These are phyloP conservation scores for Eugnorisma glareosa DNA, from an alignment of 2,888 invertebrate species.

Conservation along the genomic window DNA sequence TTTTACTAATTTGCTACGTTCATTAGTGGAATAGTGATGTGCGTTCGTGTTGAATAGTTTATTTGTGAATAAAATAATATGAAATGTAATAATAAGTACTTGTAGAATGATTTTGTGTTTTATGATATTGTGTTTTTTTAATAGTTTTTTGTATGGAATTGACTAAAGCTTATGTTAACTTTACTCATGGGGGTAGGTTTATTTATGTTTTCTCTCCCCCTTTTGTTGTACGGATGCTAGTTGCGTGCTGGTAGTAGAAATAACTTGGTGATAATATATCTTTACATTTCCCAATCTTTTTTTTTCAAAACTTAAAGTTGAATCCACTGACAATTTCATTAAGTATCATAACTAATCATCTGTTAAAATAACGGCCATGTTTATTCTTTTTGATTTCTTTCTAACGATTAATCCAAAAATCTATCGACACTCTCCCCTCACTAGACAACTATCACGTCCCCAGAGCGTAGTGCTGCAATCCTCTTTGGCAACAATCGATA, in stretches of 20 bases:
- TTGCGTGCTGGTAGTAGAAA: background rate
- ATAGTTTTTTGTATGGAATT: background rate
- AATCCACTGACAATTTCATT: background rate
- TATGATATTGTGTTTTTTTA: background rate
- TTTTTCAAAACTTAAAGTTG: background rate
- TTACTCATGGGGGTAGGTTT: background rate
- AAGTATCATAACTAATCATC: background rate
- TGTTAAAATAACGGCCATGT: background rate
- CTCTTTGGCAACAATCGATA: constrained; percentile 84
- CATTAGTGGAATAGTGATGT: constrained; percentile 30
- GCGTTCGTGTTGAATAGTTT: constrained; percentile 22
- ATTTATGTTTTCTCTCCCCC: background rate
- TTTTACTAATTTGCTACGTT: constrained; percentile 38
- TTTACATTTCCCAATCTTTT: background rate
- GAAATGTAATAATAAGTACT: background rate
- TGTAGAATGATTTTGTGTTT: background rate
- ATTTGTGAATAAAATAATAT: background rate
- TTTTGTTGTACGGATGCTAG: background rate
- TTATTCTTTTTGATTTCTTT: background rate
- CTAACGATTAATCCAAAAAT: background rate
- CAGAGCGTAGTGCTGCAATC: constrained; percentile 80
- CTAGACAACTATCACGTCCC: constrained; percentile 75
- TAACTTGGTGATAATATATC: background rate
- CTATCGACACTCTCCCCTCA: constrained; percentile 59
- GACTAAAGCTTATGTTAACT: background rate